These are phyloP conservation scores for Callopanchax toddi DNA, from an alignment of 2,113 vertebrate species.

Conservation along the genomic window DNA sequence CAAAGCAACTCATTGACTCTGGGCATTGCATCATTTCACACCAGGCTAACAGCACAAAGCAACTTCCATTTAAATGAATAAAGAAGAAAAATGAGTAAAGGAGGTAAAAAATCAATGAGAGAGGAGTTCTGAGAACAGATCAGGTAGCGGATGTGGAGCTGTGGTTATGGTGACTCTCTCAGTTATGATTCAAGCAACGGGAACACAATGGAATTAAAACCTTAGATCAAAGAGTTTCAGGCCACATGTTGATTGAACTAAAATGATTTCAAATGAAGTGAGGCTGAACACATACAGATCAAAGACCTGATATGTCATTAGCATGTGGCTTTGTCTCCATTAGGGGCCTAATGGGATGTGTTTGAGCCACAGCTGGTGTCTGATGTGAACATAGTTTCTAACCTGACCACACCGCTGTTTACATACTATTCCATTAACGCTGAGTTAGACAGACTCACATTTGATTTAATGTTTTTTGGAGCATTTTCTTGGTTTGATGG, in stretches of 20 bases:
- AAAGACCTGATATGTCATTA: conserved; percentile 61
- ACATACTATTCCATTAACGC: conserved; percentile 38
- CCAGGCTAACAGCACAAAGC: conserved; percentile 55
- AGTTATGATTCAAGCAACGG: conserved; percentile 3
- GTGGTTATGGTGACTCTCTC: neutral
- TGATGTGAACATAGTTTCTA: conserved; percentile 47
- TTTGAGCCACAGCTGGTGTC: conserved; percentile 63
- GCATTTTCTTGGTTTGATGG: neutral
- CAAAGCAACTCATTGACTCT: conserved; percentile 59
- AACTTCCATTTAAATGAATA: conserved; percentile 50
- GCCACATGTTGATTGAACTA: conserved; percentile 7
- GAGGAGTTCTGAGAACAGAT: conserved; percentile 28
- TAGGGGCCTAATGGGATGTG: conserved; percentile 61
- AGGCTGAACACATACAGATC: conserved; percentile 48
- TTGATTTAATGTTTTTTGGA: neutral
- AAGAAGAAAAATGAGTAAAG: conserved; percentile 12
- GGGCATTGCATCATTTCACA: conserved; percentile 63
- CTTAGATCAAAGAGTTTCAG: conserved; percentile 36
- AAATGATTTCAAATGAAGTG: conserved; percentile 53
- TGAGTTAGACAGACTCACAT: conserved; percentile 16
- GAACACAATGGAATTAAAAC: conserved; percentile 15
- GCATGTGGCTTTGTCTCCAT: conserved; percentile 55
- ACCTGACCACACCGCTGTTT: conserved; percentile 31
- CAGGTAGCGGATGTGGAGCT: neutral
- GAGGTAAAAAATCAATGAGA: conserved; percentile 25